phyloP scores from a whole-genome alignment of 2,888 invertebrate genomes.

The Philereme vetulata region DNA sequence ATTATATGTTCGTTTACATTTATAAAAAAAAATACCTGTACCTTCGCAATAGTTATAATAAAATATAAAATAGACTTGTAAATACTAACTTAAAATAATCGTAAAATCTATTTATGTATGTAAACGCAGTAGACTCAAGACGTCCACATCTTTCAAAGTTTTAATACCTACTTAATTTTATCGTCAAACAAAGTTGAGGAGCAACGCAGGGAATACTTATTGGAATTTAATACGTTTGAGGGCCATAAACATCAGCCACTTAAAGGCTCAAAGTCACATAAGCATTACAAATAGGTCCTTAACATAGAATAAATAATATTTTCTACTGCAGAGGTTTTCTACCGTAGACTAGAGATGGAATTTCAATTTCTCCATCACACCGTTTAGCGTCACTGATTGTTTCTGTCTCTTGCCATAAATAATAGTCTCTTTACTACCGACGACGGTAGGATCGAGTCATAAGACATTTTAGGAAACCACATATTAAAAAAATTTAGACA shows the following conservation, averaged over 20 bases:
- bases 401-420: too few species aligned
- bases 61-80: background rate
- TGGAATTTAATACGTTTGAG: slow-evolving; percentile 27
- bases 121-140: slow-evolving; percentile 10
- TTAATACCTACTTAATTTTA: slow-evolving; percentile 30
- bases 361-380: too few species aligned
- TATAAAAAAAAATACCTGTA: too few species aligned
- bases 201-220: slow-evolving; percentile 27
- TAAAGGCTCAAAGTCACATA: slow-evolving; percentile 25
- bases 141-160: slow-evolving; percentile 25
- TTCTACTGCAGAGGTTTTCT: too few species aligned
- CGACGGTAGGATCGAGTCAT: too few species aligned
- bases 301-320: slow-evolving; percentile 7
- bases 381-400: too few species aligned
- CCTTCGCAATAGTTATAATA: too few species aligned
- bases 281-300: slow-evolving; percentile 24
- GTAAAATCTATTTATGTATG: slow-evolving; percentile 19
- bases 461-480: too few species aligned
- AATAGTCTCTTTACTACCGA: too few species aligned
- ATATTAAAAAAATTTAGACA: too few species aligned
- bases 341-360: too few species aligned
- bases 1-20: too few species aligned
- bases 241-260: slow-evolving; percentile 26
- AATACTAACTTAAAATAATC: slow-evolving; percentile 16
- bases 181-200: slow-evolving; percentile 29